These are phyloP conservation scores for Hypolimnas misippus DNA, from an alignment of 2,888 invertebrate species.

Conservation along the genomic window DNA sequence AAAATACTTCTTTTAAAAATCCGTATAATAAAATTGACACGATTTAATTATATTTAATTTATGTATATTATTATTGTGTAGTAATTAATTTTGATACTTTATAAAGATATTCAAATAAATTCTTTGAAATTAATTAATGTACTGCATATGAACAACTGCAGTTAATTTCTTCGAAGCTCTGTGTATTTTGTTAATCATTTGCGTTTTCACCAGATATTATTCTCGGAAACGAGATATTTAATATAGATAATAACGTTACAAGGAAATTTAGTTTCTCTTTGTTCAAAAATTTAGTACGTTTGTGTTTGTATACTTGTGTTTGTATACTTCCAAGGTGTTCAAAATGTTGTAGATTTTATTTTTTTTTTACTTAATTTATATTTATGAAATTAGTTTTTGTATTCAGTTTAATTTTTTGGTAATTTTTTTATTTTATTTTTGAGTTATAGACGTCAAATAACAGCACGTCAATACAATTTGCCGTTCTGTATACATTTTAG, in stretches of 20 bases:
- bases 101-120: slow-evolving; percentile 3
- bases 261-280: slow-evolving; percentile 29
- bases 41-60: not conserved
- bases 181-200: slow-evolving; percentile 38
- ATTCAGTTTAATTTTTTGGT: too few species aligned
- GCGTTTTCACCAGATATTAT: slow-evolving; percentile 39
- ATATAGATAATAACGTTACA: slow-evolving; percentile 29
- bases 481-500: too few species aligned
- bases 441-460: too few species aligned
- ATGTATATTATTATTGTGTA: not conserved
- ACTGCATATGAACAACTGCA: not conserved
- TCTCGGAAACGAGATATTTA: slow-evolving; percentile 41
- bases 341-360: too few species aligned
- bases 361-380: too few species aligned
- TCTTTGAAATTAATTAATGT: not conserved
- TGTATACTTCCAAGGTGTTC: too few species aligned
- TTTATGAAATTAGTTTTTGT: too few species aligned
- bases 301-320: slow-evolving; percentile 23
- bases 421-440: too few species aligned
- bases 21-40: too few species aligned
- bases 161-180: slow-evolving; percentile 35
- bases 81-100: not conserved
- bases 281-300: not conserved
- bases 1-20: too few species aligned
- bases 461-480: too few species aligned